phyloP scores from a whole-genome alignment of 2,888 invertebrate genomes.

The Pollenia labialis region DNA sequence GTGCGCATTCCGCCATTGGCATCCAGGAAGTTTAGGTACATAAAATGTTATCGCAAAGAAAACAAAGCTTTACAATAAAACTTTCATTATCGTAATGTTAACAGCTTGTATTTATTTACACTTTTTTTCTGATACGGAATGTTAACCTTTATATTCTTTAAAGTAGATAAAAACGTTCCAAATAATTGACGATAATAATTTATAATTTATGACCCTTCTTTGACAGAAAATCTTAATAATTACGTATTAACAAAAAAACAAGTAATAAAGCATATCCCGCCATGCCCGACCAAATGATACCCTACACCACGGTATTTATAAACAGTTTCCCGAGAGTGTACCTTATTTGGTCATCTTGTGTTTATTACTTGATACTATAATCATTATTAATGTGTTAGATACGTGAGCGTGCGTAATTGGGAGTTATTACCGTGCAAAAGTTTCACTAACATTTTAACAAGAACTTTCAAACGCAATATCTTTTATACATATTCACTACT shows the following conservation, averaged over 20 bases:
- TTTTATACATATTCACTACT: too few species aligned
- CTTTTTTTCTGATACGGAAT: conserved; percentile 22
- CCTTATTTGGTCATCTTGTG: too few species aligned
- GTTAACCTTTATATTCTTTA: conserved; percentile 25
- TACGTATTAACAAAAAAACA: not conserved
- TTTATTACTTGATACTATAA: too few species aligned
- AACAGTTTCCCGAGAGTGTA: too few species aligned
- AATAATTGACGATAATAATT: not conserved
- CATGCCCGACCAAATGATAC: too few species aligned
- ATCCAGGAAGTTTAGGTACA: not conserved
- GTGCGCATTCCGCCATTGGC: not conserved
- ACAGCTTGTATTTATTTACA: conserved; percentile 27
- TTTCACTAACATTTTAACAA: too few species aligned
- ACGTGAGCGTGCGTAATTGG: too few species aligned
- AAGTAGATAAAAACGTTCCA: not conserved
- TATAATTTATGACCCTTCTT: not conserved
- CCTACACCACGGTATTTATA: too few species aligned
- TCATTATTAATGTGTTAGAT: too few species aligned
- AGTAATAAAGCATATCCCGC: too few species aligned
- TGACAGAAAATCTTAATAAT: not conserved
- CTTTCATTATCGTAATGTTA: conserved; percentile 45
- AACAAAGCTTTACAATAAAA: conserved; percentile 29
- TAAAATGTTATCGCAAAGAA: conserved; percentile 33
- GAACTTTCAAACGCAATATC: too few species aligned
- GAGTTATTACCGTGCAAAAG: too few species aligned